phyloP scores from a whole-genome alignment of 2,797 vertebrate genomes.

The Tadarida brasiliensis region DNA sequence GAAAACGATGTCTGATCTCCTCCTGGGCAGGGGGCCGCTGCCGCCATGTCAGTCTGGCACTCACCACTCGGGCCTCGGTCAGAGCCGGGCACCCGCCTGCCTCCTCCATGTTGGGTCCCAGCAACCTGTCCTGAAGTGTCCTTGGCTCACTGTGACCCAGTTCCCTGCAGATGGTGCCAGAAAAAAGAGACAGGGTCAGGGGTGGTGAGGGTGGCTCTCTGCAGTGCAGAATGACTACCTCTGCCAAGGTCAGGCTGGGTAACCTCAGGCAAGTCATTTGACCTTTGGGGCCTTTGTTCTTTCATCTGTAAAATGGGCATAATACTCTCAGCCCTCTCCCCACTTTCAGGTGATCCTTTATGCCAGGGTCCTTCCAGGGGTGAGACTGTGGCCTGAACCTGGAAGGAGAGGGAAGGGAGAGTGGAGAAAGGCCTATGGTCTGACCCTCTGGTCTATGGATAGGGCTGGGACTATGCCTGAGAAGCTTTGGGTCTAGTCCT shows the following conservation, averaged over 20 bases:
- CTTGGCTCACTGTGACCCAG: not conserved
- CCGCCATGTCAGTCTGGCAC: conserved; percentile 86
- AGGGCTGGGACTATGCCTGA: not conserved
- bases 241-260: not conserved
- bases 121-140: not conserved
- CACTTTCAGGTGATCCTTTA: not conserved
- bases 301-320: not conserved
- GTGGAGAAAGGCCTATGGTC: not conserved
- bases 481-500: not conserved
- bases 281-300: not conserved
- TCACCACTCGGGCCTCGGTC: conserved; percentile 80
- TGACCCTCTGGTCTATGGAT: not conserved
- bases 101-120: conserved; percentile 76
- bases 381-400: not conserved
- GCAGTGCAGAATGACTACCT: not conserved
- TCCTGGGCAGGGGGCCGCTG: conserved; percentile 63
- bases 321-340: not conserved
- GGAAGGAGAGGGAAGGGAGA: not conserved
- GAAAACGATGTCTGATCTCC: conserved; percentile 85
- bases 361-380: not conserved
- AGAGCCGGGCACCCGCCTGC: not conserved
- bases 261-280: not conserved
- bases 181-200: conserved; percentile 48
- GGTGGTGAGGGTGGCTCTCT: not conserved
- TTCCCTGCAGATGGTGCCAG: not conserved